Evolutionary conservation across 2,797 vertebrate species (phyloP).

Genomic region (Heterohyrax brucei): DNA sequence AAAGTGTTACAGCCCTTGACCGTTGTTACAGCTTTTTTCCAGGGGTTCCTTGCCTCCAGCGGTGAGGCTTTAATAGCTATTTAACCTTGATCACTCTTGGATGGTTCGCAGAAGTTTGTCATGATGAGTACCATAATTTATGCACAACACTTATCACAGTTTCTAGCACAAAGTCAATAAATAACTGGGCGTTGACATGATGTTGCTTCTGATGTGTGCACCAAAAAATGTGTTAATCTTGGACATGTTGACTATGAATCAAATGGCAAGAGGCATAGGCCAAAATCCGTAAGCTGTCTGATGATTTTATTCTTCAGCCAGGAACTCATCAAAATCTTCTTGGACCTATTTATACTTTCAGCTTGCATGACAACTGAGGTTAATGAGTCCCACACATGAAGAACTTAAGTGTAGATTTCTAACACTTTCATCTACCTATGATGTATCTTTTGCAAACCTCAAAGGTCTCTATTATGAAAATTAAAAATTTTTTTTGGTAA

Average conservation of each 20-base stretch:
- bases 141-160: not conserved
- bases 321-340: conserved; percentile 13
- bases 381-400: not conserved
- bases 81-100: not conserved
- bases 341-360: not conserved
- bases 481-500: not conserved
- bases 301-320: not conserved
- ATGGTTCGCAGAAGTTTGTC: not conserved
- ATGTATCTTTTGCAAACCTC: not conserved
- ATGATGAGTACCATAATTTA: not conserved
- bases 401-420: not conserved
- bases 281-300: not conserved
- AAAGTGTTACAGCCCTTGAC: too few species aligned
- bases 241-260: not conserved
- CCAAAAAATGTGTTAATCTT: not conserved
- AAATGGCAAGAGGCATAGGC: not conserved
- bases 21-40: too few species aligned
- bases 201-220: not conserved
- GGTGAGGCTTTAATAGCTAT: not conserved
- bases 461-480: not conserved
- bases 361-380: not conserved
- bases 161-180: not conserved
- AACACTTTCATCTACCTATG: not conserved
- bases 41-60: not conserved
- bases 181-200: not conserved